Conservation (phyloP, 2,113 vertebrate species). For the Diadophis punctatus region DNA sequence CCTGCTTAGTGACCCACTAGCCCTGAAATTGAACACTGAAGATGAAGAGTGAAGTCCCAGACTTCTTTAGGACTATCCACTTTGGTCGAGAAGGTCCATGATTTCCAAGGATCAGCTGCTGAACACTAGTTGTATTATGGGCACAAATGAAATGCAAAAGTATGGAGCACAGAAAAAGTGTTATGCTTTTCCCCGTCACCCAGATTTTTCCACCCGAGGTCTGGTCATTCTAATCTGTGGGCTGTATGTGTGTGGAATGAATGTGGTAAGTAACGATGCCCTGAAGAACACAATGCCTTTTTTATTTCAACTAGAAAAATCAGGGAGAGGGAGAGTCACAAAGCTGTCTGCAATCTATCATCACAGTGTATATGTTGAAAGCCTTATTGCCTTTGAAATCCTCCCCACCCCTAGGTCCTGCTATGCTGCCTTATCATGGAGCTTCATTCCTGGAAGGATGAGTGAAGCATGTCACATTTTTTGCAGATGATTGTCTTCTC, state of each 20-base stretch:
- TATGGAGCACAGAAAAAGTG: background rate
- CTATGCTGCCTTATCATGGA: background rate
- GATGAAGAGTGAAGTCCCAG: background rate
- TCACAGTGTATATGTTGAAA: background rate
- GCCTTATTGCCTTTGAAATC: background rate
- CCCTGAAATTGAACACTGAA: background rate
- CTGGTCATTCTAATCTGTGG: background rate
- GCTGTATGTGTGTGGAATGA: background rate
- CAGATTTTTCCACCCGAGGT: background rate
- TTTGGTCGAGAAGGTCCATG: background rate
- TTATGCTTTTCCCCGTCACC: background rate
- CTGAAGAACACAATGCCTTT: background rate
- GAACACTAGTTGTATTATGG: background rate
- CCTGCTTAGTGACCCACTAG: background rate
- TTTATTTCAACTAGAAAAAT: background rate
- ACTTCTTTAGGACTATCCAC: too few relatives aligned
- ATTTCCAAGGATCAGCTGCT: background rate
- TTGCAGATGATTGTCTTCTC: constrained; percentile 11
- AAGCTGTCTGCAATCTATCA: background rate
- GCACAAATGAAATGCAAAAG: background rate
- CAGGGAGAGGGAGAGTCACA: background rate
- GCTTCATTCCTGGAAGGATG: background rate
- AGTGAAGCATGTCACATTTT: background rate
- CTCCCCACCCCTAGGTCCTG: background rate
- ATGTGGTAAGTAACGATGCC: background rate